Evolutionary conservation across 2,797 vertebrate genomes (phyloP).

Genomic region (Catharus ustulatus): DNA sequence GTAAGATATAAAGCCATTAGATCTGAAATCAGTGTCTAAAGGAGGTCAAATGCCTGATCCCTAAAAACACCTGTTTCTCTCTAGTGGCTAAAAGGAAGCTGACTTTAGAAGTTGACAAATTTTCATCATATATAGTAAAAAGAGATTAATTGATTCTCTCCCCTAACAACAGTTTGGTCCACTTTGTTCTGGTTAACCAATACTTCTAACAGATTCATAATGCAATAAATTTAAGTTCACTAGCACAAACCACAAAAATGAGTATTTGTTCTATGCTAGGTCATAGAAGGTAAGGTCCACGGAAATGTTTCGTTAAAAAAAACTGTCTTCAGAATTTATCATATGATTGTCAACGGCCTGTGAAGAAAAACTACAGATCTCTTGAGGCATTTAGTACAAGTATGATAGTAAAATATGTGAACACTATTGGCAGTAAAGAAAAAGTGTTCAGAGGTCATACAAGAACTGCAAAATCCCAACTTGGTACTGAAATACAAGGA

Average conservation of each 20-base stretch:
- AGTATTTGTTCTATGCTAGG: neutral
- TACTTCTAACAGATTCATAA: neutral
- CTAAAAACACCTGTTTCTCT: neutral
- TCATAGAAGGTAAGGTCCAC: neutral
- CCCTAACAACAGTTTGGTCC: neutral
- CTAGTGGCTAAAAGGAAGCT: neutral
- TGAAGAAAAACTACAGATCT: neutral
- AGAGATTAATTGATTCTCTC: neutral
- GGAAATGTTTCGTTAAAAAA: neutral
- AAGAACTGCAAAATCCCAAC: constrained; percentile 9
- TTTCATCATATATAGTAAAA: fast-evolving
- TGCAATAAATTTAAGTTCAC: neutral
- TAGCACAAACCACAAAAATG: neutral
- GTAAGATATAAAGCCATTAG: neutral
- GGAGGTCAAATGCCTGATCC: neutral
- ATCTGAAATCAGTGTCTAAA: neutral
- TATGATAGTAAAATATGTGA: constrained; percentile 34
- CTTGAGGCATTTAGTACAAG: neutral
- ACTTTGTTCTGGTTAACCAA: neutral
- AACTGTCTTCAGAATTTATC: neutral
- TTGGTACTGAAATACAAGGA: neutral
- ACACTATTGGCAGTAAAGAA: constrained; percentile 17
- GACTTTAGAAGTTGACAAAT: neutral
- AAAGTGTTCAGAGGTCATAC: constrained; percentile 30
- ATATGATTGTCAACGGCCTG: neutral